Conservation (phyloP, 2,797 vertebrate genomes). For the Rhinatrema bivittatum region DNA sequence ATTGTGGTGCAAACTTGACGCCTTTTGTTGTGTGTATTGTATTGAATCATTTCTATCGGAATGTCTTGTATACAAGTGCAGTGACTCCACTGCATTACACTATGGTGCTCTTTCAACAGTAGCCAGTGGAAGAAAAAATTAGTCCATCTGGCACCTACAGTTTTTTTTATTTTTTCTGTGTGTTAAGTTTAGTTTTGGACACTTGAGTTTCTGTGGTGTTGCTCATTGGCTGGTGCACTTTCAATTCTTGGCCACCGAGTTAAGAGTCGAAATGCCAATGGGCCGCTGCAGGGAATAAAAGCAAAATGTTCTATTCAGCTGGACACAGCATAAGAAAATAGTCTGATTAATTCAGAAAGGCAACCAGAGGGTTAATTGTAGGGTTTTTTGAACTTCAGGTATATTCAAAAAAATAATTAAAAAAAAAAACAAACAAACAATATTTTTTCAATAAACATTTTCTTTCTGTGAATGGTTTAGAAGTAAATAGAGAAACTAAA, state of each 20-base stretch:
- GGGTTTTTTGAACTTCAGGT: slow-evolving; percentile 77
- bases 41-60: slow-evolving; percentile 55
- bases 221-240: slow-evolving; percentile 20
- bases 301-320: too few relatives aligned
- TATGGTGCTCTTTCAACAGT: slow-evolving; percentile 58
- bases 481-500: slow-evolving; percentile 64
- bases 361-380: slow-evolving; percentile 57
- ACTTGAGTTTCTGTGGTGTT: slow-evolving; percentile 26
- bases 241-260: background rate
- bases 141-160: slow-evolving; percentile 40
- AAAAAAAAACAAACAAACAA: slow-evolving; percentile 15
- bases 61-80: slow-evolving; percentile 52
- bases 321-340: slow-evolving; percentile 32
- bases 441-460: slow-evolving; percentile 73
- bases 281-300: too few relatives aligned
- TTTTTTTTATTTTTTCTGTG: slow-evolving; percentile 31
- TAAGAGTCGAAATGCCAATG: background rate
- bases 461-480: slow-evolving; percentile 65
- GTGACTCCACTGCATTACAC: slow-evolving; percentile 58
- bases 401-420: slow-evolving; percentile 43
- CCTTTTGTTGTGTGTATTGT: too few relatives aligned
- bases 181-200: slow-evolving; percentile 17
- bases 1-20: too few relatives aligned
- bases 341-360: slow-evolving; percentile 46
- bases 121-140: slow-evolving; percentile 43